Evolutionary conservation across 2,888 invertebrate genomes (phyloP), one percentile per base, ranked within the genome.

Genomic region (Lasiommata megera): DNA sequence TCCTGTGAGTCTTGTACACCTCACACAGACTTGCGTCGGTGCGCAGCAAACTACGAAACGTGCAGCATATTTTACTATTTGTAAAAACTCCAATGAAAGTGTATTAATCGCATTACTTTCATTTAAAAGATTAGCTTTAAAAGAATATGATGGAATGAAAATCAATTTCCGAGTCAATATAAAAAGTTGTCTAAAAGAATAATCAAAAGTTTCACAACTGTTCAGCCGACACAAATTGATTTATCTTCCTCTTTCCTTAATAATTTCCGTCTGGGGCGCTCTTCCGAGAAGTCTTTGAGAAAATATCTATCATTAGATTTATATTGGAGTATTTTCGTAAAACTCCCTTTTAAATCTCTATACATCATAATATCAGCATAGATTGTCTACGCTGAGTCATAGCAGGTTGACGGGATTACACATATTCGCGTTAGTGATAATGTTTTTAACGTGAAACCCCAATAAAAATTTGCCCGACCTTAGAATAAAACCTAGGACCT

Each of bases 171-270:
- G 34, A 34, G 52, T 41, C 52, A 52, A 52, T 52, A 41, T 41
- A 41, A 43, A 52, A 41, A 38, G 40, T 41, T 41, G 17, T 41
- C 17, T 36, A 36, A 41, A 52, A 52, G 52, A 41, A 52, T 52
- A 43, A 52, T 52, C 31, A 52, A 14, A 52, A 52, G 41, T 52
- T 52, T 41, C 41, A 17, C n/a, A 52, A 52, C 52, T 31, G 52
- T 43, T 52, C 52, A 18, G 40, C 52, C 52, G 52, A 52, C 40
- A 43, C 52, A 52, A 52, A 52, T 52, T 52, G 52, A 52, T 52
- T 52, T 52, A 52, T 52, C 38, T 43, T 18, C 52, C 52, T 17
- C 29, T 17, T 52, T 17, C 9, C 17, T 18, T 41, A 31, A 41
- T 41, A 41, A 52, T 52, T 52, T 38, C 23, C 40, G 29, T 38